phyloP scores from a whole-genome alignment of 2,888 invertebrate genomes.

The Noctua fimbriata region DNA sequence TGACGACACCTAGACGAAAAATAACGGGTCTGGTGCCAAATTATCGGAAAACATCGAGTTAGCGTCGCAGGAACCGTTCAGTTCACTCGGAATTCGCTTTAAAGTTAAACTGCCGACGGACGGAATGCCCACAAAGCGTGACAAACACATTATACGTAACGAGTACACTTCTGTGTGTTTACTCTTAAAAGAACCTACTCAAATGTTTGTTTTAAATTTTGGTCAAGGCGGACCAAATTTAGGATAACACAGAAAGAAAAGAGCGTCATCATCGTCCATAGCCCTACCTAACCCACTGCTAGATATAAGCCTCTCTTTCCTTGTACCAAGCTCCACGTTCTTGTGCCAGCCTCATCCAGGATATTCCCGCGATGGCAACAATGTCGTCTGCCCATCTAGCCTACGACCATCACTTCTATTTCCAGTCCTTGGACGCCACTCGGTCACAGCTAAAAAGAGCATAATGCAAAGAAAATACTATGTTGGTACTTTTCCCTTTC shows the following conservation, averaged over 20 bases:
- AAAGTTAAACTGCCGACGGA: slow-evolving; percentile 77
- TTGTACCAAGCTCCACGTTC: too few relatives aligned
- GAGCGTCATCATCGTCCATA: neutral
- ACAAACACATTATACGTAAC: slow-evolving; percentile 77
- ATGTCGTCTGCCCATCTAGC: too few relatives aligned
- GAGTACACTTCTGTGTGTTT: slow-evolving; percentile 56
- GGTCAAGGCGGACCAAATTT: neutral
- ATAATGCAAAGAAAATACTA: neutral
- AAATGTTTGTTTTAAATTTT: slow-evolving; percentile 3
- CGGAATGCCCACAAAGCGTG: slow-evolving; percentile 77
- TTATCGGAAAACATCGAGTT: slow-evolving; percentile 82
- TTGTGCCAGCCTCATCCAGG: too few relatives aligned
- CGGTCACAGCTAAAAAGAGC: neutral
- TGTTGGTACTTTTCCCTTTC: neutral
- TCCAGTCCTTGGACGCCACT: neutral
- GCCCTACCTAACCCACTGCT: too few relatives aligned
- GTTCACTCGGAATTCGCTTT: slow-evolving; percentile 77
- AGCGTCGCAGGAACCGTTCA: slow-evolving; percentile 79
- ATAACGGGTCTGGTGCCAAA: slow-evolving; percentile 84
- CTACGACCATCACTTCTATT: neutral
- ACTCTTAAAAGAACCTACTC: slow-evolving; percentile 14
- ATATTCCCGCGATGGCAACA: too few relatives aligned
- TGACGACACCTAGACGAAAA: slow-evolving; percentile 75
- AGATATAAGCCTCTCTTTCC: too few relatives aligned
- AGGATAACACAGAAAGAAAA: slow-evolving; percentile 4